Conservation (phyloP, 2,888 invertebrate genomes). For the Trissolcus japonicus region DNA sequence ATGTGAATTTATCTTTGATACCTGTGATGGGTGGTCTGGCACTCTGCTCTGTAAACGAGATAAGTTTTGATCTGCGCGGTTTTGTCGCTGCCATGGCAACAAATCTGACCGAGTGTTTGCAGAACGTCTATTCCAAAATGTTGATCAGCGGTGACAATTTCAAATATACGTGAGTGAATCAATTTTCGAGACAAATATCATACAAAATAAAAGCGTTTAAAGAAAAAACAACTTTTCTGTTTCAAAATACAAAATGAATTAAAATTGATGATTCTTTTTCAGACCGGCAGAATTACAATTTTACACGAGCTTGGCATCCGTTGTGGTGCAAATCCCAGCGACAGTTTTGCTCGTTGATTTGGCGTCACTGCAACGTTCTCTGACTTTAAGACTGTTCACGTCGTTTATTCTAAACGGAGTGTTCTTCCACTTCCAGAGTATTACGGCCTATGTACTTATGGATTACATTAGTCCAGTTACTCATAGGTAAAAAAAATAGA, state of each 20-base stretch:
- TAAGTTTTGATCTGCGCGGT: slow-evolving; percentile 84
- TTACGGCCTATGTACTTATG: slow-evolving; percentile 87
- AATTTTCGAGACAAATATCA: too few relatives aligned
- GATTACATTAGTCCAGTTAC: slow-evolving; percentile 88
- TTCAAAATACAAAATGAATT: too few relatives aligned
- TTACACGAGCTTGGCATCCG: slow-evolving; percentile 85
- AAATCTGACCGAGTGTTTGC: slow-evolving; percentile 87
- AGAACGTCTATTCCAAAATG: slow-evolving; percentile 88
- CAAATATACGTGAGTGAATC: slow-evolving; percentile 84
- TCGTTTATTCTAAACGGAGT: slow-evolving; percentile 84
- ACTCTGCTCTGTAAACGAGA: slow-evolving; percentile 86
- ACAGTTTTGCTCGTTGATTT: slow-evolving; percentile 83
- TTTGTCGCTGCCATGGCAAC: slow-evolving; percentile 86
- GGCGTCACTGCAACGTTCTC: slow-evolving; percentile 76
- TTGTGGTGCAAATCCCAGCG: slow-evolving; percentile 84
- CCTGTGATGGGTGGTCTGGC: slow-evolving; percentile 88
- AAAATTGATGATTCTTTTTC: slow-evolving; percentile 55
- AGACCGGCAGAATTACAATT: slow-evolving; percentile 88
- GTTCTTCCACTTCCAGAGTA: slow-evolving; percentile 88
- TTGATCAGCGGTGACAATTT: slow-evolving; percentile 85
- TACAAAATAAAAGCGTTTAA: too few relatives aligned
- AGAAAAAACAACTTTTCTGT: too few relatives aligned
- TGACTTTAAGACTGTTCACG: slow-evolving; percentile 77
- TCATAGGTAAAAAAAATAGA: slow-evolving; percentile 79
- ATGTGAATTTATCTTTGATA: slow-evolving; percentile 84